These are phyloP conservation scores for Nothocercus julius DNA, from an alignment of 2,113 vertebrate genomes.

Conservation along the genomic window DNA sequence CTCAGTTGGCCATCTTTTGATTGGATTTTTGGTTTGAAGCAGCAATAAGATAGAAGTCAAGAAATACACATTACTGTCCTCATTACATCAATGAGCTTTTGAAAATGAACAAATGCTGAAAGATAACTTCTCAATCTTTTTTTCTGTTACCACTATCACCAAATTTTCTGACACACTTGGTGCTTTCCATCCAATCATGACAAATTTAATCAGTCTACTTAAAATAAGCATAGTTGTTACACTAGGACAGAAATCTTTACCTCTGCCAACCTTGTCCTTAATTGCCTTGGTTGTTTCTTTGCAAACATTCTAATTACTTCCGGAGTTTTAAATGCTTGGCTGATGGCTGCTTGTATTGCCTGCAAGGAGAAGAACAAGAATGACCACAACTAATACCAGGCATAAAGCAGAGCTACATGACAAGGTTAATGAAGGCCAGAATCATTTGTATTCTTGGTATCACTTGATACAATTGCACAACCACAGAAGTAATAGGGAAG, in stretches of 20 bases:
- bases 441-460: neutral
- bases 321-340: slow-evolving; percentile 98
- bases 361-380: slow-evolving; percentile 63
- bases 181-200: neutral
- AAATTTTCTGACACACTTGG: neutral
- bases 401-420: neutral
- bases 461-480: neutral
- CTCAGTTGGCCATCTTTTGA: neutral
- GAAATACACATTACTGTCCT: neutral
- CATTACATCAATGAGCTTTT: neutral
- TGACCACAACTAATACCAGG: neutral
- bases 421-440: neutral
- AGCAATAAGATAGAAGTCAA: neutral
- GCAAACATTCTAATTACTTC: slow-evolving; percentile 98
- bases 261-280: slow-evolving; percentile 92
- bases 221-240: neutral
- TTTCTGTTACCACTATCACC: neutral
- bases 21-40: neutral
- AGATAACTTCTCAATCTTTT: neutral
- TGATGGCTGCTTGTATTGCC: slow-evolving; percentile 98
- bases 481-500: neutral
- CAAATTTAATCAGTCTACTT: neutral
- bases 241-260: slow-evolving; percentile 73
- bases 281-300: slow-evolving; percentile 95
- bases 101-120: neutral